Evolutionary conservation across 1,140 invertebrate genomes (phyloP).

Genomic region (Drosophila saltans): DNA sequence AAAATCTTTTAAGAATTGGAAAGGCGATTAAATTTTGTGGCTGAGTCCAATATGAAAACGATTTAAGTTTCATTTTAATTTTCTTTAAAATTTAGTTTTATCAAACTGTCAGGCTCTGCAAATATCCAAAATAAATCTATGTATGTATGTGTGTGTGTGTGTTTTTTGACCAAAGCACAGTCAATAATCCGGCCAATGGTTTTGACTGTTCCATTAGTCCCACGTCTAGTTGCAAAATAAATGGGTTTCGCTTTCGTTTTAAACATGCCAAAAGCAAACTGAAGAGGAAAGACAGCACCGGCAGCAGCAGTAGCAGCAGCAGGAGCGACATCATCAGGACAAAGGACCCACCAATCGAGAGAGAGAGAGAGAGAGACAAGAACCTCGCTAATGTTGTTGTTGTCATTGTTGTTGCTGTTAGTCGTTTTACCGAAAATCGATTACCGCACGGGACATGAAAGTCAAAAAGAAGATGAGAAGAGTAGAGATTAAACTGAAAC

Average conservation of each 20-base stretch:
- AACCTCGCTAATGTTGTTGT: conserved; percentile 23
- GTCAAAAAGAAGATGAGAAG: background rate
- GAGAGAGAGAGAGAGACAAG: no score
- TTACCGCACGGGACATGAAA: conserved; percentile 41
- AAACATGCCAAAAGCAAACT: conserved; percentile 19
- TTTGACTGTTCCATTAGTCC: conserved; percentile 55
- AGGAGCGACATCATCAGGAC: background rate
- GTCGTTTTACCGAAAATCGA: conserved; percentile 66
- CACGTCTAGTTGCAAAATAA: conserved; percentile 42
- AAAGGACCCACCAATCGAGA: conserved; percentile 2
- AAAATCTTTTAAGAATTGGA: no score
- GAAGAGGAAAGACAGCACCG: conserved; percentile 27
- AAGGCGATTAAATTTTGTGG: no score
- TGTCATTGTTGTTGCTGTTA: conserved; percentile 39
- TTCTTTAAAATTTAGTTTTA: background rate
- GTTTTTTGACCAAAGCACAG: conserved; percentile 46
- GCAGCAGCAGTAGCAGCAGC: conserved; percentile 4
- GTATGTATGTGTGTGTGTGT: no score
- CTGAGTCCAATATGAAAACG: background rate
- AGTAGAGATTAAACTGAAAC: conserved; percentile 32
- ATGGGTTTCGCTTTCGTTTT: conserved; percentile 29
- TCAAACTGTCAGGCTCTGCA: conserved; percentile 34
- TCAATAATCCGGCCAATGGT: conserved; percentile 43
- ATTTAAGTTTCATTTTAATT: background rate
- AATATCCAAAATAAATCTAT: conserved; percentile 38